These are phyloP conservation scores for Lethenteron reissneri DNA, from an alignment of 2,113 vertebrate genomes.

Conservation along the genomic window DNA sequence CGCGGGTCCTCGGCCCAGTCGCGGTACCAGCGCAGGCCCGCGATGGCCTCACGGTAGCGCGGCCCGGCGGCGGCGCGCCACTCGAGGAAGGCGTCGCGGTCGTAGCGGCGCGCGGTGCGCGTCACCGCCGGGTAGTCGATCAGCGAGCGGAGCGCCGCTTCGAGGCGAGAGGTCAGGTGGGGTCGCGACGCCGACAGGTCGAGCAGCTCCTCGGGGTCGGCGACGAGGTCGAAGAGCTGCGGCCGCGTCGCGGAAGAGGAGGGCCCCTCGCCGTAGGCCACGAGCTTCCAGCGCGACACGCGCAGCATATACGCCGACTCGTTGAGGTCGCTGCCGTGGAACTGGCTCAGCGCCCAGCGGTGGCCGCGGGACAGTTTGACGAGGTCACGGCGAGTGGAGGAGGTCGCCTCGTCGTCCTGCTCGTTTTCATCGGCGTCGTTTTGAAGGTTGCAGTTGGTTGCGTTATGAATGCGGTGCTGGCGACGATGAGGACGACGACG, in stretches of 20 bases:
- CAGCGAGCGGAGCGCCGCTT: constrained; percentile 36
- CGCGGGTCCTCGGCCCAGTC: constrained; percentile 48
- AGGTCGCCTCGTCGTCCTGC: constrained; percentile 9
- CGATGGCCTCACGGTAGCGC: constrained; percentile 52
- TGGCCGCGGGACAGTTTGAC: too few relatives aligned
- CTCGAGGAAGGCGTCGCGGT: constrained; percentile 40
- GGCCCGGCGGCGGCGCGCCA: constrained; percentile 44
- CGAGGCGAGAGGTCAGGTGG: constrained; percentile 26
- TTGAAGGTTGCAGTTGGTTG: background rate
- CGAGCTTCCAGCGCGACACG: constrained; percentile 53
- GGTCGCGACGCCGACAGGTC: constrained; percentile 42
- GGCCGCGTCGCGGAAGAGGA: too few relatives aligned
- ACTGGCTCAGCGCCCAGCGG: constrained; percentile 65
- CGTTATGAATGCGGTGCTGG: background rate
- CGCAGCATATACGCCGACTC: constrained; percentile 78
- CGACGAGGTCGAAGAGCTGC: constrained; percentile 26
- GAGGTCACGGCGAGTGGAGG: constrained; percentile 13
- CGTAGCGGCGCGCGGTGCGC: constrained; percentile 41
- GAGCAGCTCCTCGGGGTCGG: constrained; percentile 53
- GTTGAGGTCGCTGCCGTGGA: constrained; percentile 74
- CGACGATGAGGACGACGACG: background rate
- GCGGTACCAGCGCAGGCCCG: constrained; percentile 64
- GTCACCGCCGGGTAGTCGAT: constrained; percentile 59
- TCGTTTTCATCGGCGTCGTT: background rate
- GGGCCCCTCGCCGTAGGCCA: constrained; percentile 46